A percentile compares a stretch with the other conserved stretches of the same genome.
These are phyloP conservation scores for Cynocephalus volans DNA, from an alignment of 2,113 vertebrate species.

Conservation along the genomic window DNA sequence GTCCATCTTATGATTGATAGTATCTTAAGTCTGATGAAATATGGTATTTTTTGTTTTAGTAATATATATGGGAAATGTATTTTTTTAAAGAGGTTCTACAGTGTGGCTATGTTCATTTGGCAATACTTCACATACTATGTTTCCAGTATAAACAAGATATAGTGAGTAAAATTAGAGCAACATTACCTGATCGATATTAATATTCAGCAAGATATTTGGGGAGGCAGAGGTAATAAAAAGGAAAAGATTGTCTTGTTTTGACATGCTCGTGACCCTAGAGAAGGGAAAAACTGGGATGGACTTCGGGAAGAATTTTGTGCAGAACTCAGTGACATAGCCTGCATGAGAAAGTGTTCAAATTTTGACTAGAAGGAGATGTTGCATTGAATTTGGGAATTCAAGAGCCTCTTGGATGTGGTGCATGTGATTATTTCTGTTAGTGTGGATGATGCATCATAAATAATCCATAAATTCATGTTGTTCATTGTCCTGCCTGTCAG, in stretches of 20 bases:
- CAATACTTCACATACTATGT: not conserved
- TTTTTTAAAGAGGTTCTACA: conserved; percentile 25
- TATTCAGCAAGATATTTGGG: not conserved
- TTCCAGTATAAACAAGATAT: not conserved
- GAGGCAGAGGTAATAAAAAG: not conserved
- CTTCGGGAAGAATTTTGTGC: not conserved
- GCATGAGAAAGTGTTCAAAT: not conserved
- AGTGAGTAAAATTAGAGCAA: not conserved
- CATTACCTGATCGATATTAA: not conserved
- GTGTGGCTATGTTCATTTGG: not conserved
- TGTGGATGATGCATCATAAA: not conserved
- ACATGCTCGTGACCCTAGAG: not conserved
- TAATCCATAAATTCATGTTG: not conserved
- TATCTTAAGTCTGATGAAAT: conserved; percentile 10
- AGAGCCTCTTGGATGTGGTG: not conserved
- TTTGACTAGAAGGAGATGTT: not conserved
- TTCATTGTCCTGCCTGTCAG: not conserved
- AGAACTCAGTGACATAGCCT: not conserved
- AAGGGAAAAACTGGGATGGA: not conserved
- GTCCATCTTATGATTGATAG: not conserved
- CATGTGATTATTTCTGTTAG: not conserved
- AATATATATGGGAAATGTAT: not conserved
- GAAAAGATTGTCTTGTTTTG: not conserved
- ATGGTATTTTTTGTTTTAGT: not conserved
- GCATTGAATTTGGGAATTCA: not conserved